phyloP scores from a whole-genome alignment of 2,888 invertebrate species.

The Eristalinus aeneus region DNA sequence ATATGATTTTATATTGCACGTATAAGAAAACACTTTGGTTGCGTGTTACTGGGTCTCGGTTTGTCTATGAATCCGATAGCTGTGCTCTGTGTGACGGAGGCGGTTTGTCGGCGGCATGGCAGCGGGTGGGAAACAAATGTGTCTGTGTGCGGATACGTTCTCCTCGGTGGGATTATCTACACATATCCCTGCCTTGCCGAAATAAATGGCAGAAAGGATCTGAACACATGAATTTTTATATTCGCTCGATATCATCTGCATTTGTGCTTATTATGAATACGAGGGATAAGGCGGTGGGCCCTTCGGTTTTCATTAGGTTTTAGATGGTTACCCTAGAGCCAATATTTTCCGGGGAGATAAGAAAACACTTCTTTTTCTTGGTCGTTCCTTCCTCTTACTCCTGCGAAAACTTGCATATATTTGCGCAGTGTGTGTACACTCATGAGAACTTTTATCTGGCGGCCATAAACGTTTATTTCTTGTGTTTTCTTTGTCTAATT shows the following conservation, averaged over 20 bases:
- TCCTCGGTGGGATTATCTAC: conserved; percentile 44
- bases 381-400: background rate
- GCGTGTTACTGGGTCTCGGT: conserved; percentile 24
- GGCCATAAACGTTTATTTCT: conserved; percentile 10
- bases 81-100: background rate
- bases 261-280: conserved; percentile 62
- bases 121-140: background rate
- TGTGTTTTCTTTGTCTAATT: background rate
- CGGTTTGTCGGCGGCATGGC: background rate
- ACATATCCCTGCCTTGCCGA: conserved; percentile 33
- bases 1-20: conserved; percentile 70
- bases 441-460: conserved; percentile 28
- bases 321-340: conserved; percentile 18
- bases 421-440: background rate
- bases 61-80: conserved; percentile 36
- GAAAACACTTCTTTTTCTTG: background rate
- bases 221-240: conserved; percentile 68
- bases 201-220: conserved; percentile 58
- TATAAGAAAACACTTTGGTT: conserved; percentile 58
- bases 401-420: background rate
- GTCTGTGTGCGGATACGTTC: conserved; percentile 7
- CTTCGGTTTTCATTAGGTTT: conserved; percentile 21
- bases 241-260: conserved; percentile 63
- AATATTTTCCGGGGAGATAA: conserved; percentile 17
- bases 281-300: conserved; percentile 15